These are phyloP conservation scores for Luffia ferchaultella DNA, from an alignment of 2,888 invertebrate species.

Conservation along the genomic window DNA sequence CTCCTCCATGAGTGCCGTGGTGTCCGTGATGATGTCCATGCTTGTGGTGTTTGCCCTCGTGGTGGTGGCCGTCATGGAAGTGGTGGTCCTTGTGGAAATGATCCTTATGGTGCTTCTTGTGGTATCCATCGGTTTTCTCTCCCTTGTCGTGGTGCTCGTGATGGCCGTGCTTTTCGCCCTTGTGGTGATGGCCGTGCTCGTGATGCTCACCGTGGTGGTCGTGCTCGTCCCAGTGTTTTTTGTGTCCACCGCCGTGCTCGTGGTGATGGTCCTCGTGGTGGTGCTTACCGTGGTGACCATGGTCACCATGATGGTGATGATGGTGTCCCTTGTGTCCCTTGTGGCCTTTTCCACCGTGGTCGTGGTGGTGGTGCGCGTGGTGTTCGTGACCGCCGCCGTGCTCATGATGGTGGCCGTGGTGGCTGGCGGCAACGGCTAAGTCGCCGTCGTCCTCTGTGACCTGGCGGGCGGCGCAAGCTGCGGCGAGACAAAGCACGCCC, in stretches of 20 bases:
- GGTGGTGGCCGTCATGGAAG: conserved; percentile 87
- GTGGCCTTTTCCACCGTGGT: conserved; percentile 76
- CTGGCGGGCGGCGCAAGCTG: conserved; percentile 28
- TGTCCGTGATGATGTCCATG: conserved; percentile 79
- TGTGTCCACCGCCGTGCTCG: conserved; percentile 81
- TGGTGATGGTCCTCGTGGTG: conserved; percentile 77
- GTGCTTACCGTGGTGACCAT: conserved; percentile 80
- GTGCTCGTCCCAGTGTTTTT: conserved; percentile 79
- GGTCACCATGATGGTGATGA: conserved; percentile 79
- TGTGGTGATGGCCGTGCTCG: conserved; percentile 78
- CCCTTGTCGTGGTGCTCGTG: conserved; percentile 87
- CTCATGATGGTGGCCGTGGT: conserved; percentile 50
- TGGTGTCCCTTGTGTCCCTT: conserved; percentile 81
- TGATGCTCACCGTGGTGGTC: conserved; percentile 80
- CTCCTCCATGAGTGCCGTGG: conserved; percentile 76
- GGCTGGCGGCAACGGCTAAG: conserved; percentile 57
- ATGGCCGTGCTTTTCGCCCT: conserved; percentile 81
- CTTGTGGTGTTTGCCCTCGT: conserved; percentile 84
- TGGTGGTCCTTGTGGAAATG: conserved; percentile 88
- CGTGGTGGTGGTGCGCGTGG: conserved; percentile 71
- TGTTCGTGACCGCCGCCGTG: conserved; percentile 74
- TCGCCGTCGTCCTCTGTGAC: conserved; percentile 18
- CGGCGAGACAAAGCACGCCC: conserved; percentile 42
- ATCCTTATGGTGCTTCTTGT: conserved; percentile 87
- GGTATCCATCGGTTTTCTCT: conserved; percentile 81